Conservation (phyloP, 2,113 vertebrate genomes). For the Mesembrinibis cayennensis region DNA sequence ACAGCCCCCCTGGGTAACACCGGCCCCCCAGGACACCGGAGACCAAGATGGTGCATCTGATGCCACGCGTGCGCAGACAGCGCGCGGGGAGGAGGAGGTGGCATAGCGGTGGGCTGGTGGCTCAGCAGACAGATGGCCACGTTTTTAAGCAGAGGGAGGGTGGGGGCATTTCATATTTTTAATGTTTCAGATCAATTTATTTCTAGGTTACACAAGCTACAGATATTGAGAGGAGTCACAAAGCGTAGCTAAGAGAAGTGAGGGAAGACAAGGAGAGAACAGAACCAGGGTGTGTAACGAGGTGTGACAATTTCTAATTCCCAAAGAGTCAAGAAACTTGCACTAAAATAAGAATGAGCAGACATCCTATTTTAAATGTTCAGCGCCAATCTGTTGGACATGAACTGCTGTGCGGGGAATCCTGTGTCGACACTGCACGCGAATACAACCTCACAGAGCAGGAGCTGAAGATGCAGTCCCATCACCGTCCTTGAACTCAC, state of each 20-base stretch:
- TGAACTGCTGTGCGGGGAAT: neutral
- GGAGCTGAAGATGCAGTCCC: neutral
- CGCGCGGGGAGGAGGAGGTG: slow-evolving; percentile 22
- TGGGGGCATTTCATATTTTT: slow-evolving; percentile 19
- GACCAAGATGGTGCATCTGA: neutral
- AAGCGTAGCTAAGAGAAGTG: neutral
- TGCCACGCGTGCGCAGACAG: neutral
- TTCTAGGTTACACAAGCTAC: slow-evolving; percentile 29
- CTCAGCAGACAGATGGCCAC: slow-evolving; percentile 35
- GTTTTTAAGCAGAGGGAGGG: neutral
- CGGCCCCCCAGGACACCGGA: neutral
- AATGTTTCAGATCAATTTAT: slow-evolving; percentile 34
- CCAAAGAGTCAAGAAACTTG: slow-evolving; percentile 15
- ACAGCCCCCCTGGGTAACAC: neutral
- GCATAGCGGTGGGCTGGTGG: slow-evolving; percentile 17
- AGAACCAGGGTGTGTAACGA: neutral
- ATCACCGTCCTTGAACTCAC: neutral
- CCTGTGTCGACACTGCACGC: neutral
- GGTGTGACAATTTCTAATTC: slow-evolving; percentile 50
- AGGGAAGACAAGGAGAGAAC: slow-evolving; percentile 36
- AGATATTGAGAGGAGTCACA: neutral
- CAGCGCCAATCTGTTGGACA: neutral
- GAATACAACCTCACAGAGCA: neutral
- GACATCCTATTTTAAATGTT: slow-evolving; percentile 19
- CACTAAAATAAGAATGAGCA: slow-evolving; percentile 52